Base-by-base conservation (phyloP, 2,888 invertebrate genomes). In the Aromia moschata region DNA sequence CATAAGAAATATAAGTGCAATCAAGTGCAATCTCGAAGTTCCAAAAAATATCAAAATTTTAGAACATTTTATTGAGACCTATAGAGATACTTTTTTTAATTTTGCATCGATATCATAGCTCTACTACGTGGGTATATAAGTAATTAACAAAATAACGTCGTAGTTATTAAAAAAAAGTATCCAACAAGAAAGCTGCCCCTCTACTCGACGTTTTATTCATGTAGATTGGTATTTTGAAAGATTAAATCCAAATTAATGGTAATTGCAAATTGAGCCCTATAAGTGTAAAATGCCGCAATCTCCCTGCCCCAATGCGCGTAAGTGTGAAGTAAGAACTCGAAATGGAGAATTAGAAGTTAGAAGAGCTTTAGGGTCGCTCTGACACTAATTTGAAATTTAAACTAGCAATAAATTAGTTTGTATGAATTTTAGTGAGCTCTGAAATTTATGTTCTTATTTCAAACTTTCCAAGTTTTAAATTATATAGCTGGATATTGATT, bases 301-400 rank as follows among this genome's bases (percentile, higher is more conserved):
- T 69, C 70, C 58, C 69, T 58, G 60, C 64, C 63, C 60, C 58
- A 53, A 45, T 37, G 64, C 60, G 64, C 65, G 66, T 69, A 74
- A 75, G 73, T 73, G 74, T 64, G 65, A 74, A 72, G 72, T 75
- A 76, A 76, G 74, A 76, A 73, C 70, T 74, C 62, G 71, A 72
- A 73, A 74, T 68, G 70, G 70, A 70, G 70, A 73, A 72, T 74
- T 74, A 74, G 73, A 74, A 75, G 73, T 75, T 74, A 71, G 71
- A 70, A 71, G 71, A 69, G 74, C 69, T 73, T 75, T 74, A 72
- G 73, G 72, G 71, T 67, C 66, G 73, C 66, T 63, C 73, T 76
- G 78, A 78, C 77, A 75, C 76, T 78, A 78, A 78, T 78, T 78
- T 75, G 75, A 78, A 78, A 78, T 78, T 78, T 77, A 78, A 77